Evolutionary conservation across 2,888 invertebrate species (phyloP).

Genomic region (Cerceris ruficornis): DNA sequence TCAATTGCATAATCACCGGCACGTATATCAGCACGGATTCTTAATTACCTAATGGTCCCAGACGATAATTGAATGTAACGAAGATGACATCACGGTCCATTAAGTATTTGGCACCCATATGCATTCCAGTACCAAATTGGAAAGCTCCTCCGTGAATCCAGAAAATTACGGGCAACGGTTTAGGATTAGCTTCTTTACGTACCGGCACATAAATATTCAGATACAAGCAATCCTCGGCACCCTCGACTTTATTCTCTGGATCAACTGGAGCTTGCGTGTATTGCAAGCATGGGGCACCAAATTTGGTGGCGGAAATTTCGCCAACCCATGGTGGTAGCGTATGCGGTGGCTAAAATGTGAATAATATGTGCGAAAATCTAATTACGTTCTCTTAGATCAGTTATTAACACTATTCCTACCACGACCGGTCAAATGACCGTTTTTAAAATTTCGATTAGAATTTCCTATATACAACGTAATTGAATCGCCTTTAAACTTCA

Average conservation of each 20-base stretch:
- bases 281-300: slow-evolving; percentile 72
- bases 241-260: slow-evolving; percentile 66
- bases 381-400: too few species aligned
- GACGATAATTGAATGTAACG: slow-evolving; percentile 87
- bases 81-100: slow-evolving; percentile 86
- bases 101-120: slow-evolving; percentile 83
- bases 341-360: slow-evolving; percentile 71
- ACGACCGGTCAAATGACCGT: too few species aligned
- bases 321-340: slow-evolving; percentile 68
- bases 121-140: slow-evolving; percentile 81
- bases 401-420: too few species aligned
- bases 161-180: slow-evolving; percentile 73
- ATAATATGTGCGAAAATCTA: slow-evolving; percentile 16
- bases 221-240: slow-evolving; percentile 77
- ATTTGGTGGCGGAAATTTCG: slow-evolving; percentile 73
- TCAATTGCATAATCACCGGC: too few species aligned
- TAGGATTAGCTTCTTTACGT: slow-evolving; percentile 26
- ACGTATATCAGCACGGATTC: too few species aligned
- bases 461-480: too few species aligned
- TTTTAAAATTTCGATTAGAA: too few species aligned
- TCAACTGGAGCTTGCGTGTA: slow-evolving; percentile 64
- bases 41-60: slow-evolving; percentile 86
- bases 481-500: too few species aligned
- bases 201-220: slow-evolving; percentile 75
- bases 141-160: slow-evolving; percentile 79